Base-by-base conservation (phyloP, 1,140 invertebrate species). In the Sinella curviseta region DNA sequence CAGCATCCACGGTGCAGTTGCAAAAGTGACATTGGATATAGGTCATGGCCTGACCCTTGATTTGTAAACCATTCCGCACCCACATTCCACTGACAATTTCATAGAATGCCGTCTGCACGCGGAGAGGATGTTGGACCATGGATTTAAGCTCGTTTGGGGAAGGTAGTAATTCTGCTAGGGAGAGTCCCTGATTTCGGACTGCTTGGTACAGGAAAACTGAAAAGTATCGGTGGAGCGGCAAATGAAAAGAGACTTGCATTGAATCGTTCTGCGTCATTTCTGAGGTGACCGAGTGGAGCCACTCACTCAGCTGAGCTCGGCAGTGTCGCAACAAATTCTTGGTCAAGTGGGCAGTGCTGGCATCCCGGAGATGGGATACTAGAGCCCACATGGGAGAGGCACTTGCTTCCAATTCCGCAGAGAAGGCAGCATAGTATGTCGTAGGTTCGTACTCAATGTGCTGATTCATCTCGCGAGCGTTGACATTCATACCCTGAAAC, bases 11-110 rank as follows among this genome's bases (percentile, higher is more conserved):
- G 94, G 98, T 97, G 0, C 96, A 98, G 87, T 97, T 98, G 88
- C 96, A 98, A 88, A 99, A 99, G 88, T 99, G 97, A 79, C 95
- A 97, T 86, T 99, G 97, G 82, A 98, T 96, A 86, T 99, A 99
- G 26, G 97, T 98, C 95, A 99, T 98, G 3, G 97, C 96, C 88
- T 99, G 97, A 17, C 96, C 96, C 87, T 96, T 96, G 82, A 99
- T 98, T 89, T 99, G 97, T 0, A 98, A 89, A 0, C 97, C 97
- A 88, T 99, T 99, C 76, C 97, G 90, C 33, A 98, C 94, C 97
- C 97, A 99, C 84, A 98, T 90, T 17, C 94, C 95, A 83, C 93
- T 93, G 70, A 97, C 88, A 83, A 98, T 97, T 89, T 99, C 97
- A 87, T 97, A 95, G 87, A 97, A 96, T 0, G 95, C 92, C 77